A percentile compares a stretch with the other conserved stretches of the same genome.
phyloP scores from a whole-genome alignment of 37 sponge, comb jelly and placozoan species.

The Aplysina aerophoba region DNA sequence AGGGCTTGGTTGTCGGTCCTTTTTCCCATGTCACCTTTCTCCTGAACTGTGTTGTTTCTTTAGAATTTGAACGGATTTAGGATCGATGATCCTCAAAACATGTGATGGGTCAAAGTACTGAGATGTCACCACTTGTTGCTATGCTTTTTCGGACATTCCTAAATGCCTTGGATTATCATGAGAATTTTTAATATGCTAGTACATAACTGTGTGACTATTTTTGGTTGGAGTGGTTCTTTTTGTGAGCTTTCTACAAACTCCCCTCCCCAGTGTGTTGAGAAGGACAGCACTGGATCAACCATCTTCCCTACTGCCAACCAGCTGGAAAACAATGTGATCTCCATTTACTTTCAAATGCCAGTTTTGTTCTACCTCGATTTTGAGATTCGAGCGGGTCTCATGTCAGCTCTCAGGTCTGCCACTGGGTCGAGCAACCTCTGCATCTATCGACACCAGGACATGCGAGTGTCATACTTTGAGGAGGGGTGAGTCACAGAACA shows the following conservation, averaged over 20 bases:
- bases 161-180: too few relatives aligned
- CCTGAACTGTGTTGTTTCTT: too few relatives aligned
- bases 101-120: too few relatives aligned
- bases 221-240: neutral
- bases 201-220: too few relatives aligned
- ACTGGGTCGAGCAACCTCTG: slow-evolving; percentile 32
- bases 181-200: too few relatives aligned
- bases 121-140: too few relatives aligned
- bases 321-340: neutral
- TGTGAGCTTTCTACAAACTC: neutral
- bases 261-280: slow-evolving; percentile 37
- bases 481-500: slow-evolving; percentile 55
- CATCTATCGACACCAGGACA: slow-evolving; percentile 13
- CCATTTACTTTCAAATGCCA: slow-evolving; percentile 70
- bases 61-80: too few relatives aligned
- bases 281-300: neutral
- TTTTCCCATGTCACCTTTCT: too few relatives aligned
- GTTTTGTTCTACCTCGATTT: slow-evolving; percentile 60
- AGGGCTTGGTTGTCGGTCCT: too few relatives aligned
- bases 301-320: neutral
- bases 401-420: slow-evolving; percentile 10
- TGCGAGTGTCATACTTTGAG: slow-evolving; percentile 5
- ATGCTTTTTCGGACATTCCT: too few relatives aligned
- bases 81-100: too few relatives aligned
- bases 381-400: slow-evolving; percentile 33